Percentiles rank a stretch among this genome's conserved stretches.
These are phyloP conservation scores for Drosophila mayaguana DNA, from an alignment of 2,888 invertebrate genomes.

Conservation along the genomic window DNA sequence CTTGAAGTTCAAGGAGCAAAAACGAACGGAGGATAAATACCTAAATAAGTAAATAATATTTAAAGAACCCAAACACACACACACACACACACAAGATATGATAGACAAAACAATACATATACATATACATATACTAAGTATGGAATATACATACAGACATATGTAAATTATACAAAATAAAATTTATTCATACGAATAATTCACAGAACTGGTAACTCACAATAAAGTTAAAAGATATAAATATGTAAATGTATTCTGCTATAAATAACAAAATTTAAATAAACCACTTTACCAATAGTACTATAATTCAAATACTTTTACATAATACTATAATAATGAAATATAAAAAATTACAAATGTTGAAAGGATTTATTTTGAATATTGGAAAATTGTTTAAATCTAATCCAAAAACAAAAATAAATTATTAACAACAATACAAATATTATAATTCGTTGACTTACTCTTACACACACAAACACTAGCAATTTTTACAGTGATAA, in stretches of 20 bases:
- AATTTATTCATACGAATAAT: slow-evolving; percentile 48
- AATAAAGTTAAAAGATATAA: slow-evolving; percentile 45
- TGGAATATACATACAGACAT: slow-evolving; percentile 30
- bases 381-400: slow-evolving; percentile 51
- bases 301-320: slow-evolving; percentile 36
- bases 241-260: slow-evolving; percentile 62
- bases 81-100: slow-evolving; percentile 14
- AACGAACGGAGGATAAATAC: slow-evolving; percentile 40
- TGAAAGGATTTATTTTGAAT: slow-evolving; percentile 47
- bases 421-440: slow-evolving; percentile 46
- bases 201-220: slow-evolving; percentile 76
- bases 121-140: slow-evolving; percentile 41
- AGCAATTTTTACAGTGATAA: slow-evolving; percentile 54
- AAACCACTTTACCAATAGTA: slow-evolving; percentile 52
- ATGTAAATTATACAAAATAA: slow-evolving; percentile 54
- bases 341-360: slow-evolving; percentile 29
- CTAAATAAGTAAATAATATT: slow-evolving; percentile 32
- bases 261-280: slow-evolving; percentile 78
- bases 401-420: slow-evolving; percentile 40
- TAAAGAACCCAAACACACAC: slow-evolving; percentile 30
- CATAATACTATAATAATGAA: slow-evolving; percentile 17
- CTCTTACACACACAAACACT: slow-evolving; percentile 33
- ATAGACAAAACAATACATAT: slow-evolving; percentile 43
- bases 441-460: slow-evolving; percentile 66
- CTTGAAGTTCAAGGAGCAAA: slow-evolving; percentile 55